Evolutionary conservation across 2,888 invertebrate genomes (phyloP), one percentile per base, ranked within the genome.

Genomic region (Orthosia gracilis): DNA sequence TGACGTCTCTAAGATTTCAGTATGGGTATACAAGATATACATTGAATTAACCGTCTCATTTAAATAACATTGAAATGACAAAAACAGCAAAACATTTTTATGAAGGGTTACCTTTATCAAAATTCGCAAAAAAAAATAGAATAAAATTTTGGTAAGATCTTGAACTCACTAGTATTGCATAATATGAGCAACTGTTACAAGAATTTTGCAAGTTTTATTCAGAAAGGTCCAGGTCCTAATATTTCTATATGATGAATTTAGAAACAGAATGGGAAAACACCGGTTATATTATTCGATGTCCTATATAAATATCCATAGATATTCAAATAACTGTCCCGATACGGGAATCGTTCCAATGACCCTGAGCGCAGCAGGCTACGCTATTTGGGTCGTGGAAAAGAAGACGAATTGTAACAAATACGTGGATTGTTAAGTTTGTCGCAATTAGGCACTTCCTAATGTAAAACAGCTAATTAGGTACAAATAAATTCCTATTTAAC

Each of bases 301-400:
- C 47, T 57, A 57, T 40, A 73, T 49, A 76, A 64, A 26, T 15
- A 50, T 9, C 47, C 40, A 40, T 40, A 1, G 40, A 40, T 9
- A 40, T 3, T 72, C 4, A 68, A 59, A 50, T 26, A 69, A 57
- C 9, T 45, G 59, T 70, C 31, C 57, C 49, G 45, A 73, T 67
- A 61, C 54, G 57, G 31, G 59, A 69, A 73, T 55, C 61, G 21
- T 45, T 52, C 59, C 3, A 23, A 12, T 64, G 69, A 70, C 83
- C 78, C 52, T 65, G 49, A 68, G 59, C 49, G 45, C 47, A 59
- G 12, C 12, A 45, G 23, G 17, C 40, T 31, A 78, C 58, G 49
- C n/a, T 57, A 70, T 57, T 70, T 47, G 15, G 52, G 59, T 63
- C 62, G 62, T 21, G 55, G 65, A 63, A 59, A 52, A 73, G 59